These are phyloP conservation scores for Lysiphlebus fabarum DNA, from an alignment of 1,140 invertebrate genomes.

Conservation along the genomic window DNA sequence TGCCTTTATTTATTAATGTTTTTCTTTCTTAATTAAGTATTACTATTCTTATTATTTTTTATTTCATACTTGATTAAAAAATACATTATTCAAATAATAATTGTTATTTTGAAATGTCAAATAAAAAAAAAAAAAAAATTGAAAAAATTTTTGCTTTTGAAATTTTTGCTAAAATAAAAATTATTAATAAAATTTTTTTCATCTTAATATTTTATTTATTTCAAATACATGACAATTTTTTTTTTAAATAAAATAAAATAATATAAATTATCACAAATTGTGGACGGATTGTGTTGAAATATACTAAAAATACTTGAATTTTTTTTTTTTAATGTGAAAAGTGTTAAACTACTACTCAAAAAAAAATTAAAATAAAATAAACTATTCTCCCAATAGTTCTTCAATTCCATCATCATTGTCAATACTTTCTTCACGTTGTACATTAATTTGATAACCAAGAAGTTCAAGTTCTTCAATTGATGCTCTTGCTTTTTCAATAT, in stretches of 20 bases:
- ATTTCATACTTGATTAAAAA: too few species aligned
- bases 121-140: neutral
- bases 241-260: neutral
- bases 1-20: neutral
- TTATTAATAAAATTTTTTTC: neutral
- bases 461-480: conserved; percentile 46
- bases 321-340: too few species aligned
- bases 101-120: too few species aligned
- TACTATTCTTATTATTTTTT: too few species aligned
- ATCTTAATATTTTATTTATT: neutral
- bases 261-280: conserved; percentile 9
- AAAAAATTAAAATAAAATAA: too few species aligned
- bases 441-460: conserved; percentile 46
- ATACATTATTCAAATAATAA: too few species aligned
- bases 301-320: too few species aligned
- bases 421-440: conserved; percentile 41
- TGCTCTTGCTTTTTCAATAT: conserved; percentile 45
- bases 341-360: too few species aligned
- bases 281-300: conserved; percentile 10
- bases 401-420: conserved; percentile 51
- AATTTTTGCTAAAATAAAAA: too few species aligned
- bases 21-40: too few species aligned
- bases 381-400: conserved; percentile 49
- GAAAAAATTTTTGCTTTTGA: too few species aligned
- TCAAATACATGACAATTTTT: too few species aligned